Base-by-base conservation (phyloP, 2,113 vertebrate species). In the Chitala chitala region DNA sequence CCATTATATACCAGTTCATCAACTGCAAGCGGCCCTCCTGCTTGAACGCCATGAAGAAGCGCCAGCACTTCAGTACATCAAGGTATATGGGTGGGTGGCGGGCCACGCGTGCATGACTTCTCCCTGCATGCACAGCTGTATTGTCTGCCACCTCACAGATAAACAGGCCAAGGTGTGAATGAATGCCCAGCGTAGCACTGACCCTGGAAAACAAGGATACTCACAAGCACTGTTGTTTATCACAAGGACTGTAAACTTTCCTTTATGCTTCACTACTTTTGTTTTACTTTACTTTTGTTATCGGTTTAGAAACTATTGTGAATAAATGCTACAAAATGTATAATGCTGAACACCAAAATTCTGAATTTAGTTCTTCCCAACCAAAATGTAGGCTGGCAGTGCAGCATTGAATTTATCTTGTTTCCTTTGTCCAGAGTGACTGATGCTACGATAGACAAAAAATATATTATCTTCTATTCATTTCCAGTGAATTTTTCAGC, bases 1-100 rank as follows among this genome's bases (percentile, higher is more conserved):
- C 95, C 1, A 94, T 98, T 78, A 98, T 98, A 77, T 98, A 98
- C 87, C 95, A 98, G 84, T 86, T 98, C 31, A 91, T 95, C 1
- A 88, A 93, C 6, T 91, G 92, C 74, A 94, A 88, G 59, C 17
- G n/a, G 79, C 87, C 88, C 48, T 77, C 88, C 69, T 94, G 92
- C 50, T 20, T 63, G 58, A 88, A 80, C 79, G 65, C 59, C 46
- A 66, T 86, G 77, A 88, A 84, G 77, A 92, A 90, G 80, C 89
- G 83, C 71, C 87, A 81, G 66, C 87, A 88, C 75, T 85, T 79
- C 73, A 88, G 86, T 81, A 91, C 85, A 69, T 89, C 92, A 64
- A 93, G 94, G 94, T 96, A 93, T 6, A 31, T 17, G 56, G 29
- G 26, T 20, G 26, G 13, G 33, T 15, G 10, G 2, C 10, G 10